Conservation (phyloP, 2,797 vertebrate species). For the Siniperca undulata region DNA sequence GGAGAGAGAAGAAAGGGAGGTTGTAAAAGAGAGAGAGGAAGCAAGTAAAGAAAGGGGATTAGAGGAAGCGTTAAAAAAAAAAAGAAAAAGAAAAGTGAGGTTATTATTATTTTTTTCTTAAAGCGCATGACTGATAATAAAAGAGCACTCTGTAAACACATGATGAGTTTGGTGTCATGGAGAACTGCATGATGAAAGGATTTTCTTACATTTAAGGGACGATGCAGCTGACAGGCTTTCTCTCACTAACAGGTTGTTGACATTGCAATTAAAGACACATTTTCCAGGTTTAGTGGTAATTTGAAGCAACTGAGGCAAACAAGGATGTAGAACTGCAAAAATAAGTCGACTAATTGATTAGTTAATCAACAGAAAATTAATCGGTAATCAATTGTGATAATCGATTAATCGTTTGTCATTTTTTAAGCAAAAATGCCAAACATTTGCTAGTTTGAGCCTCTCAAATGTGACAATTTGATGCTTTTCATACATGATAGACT, state of each 20-base stretch:
- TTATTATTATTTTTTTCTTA: slow-evolving; percentile 12
- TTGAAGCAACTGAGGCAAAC: neutral
- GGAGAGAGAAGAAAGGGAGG: slow-evolving; percentile 5
- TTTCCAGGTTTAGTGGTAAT: neutral
- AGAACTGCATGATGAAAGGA: slow-evolving; percentile 20
- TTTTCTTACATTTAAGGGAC: slow-evolving; percentile 1
- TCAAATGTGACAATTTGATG: neutral
- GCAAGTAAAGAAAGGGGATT: neutral
- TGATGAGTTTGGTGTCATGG: slow-evolving; percentile 55
- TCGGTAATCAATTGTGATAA: neutral
- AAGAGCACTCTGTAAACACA: slow-evolving; percentile 61
- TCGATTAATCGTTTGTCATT: neutral
- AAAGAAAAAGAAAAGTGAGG: slow-evolving; percentile 13
- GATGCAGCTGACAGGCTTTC: neutral
- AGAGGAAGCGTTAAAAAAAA: slow-evolving; percentile 8
- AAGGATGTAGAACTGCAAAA: neutral
- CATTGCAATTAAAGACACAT: neutral
- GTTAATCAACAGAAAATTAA: neutral
- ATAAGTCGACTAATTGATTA: rapidly evolving
- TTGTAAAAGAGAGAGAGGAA: slow-evolving; percentile 9
- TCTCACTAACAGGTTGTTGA: neutral
- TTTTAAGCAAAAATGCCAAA: neutral
- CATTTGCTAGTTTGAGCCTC: neutral
- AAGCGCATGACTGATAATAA: slow-evolving; percentile 66
- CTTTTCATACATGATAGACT: neutral